phyloP scores from a whole-genome alignment of 2,888 invertebrate species.

The Barypeithes pellucidus region DNA sequence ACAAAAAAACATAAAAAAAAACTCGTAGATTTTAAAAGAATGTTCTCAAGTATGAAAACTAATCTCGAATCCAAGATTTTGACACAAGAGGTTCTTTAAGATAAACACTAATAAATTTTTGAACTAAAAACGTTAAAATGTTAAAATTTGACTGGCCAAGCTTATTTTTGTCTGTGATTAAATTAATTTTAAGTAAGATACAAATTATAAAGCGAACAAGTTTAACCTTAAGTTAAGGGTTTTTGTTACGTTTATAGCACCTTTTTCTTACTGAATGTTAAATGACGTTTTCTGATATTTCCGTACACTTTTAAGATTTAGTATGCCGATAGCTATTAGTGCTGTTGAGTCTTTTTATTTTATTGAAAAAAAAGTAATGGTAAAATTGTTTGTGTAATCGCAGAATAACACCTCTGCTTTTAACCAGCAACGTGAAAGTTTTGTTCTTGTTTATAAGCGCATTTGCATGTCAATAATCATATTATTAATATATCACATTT shows the following conservation, averaged over 20 bases:
- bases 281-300: slow-evolving; percentile 17
- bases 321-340: slow-evolving; percentile 20
- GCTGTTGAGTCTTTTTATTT: slow-evolving; percentile 1
- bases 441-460: no score
- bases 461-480: no score
- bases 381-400: no score
- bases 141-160: slow-evolving; percentile 64
- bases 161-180: slow-evolving; percentile 69
- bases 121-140: slow-evolving; percentile 53
- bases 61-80: background rate
- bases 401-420: no score
- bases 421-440: no score
- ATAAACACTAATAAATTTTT: background rate
- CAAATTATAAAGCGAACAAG: slow-evolving; percentile 23
- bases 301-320: slow-evolving; percentile 26
- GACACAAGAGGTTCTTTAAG: slow-evolving; percentile 14
- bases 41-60: background rate
- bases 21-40: no score
- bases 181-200: slow-evolving; percentile 65
- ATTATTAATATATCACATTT: no score
- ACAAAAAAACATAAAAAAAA: no score
- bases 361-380: no score
- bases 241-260: slow-evolving; percentile 26
- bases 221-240: slow-evolving; percentile 20
- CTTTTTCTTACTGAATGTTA: slow-evolving; percentile 26